Conservation (phyloP, 64 coral and sea anemone species). For the Platygyra sinensis region DNA sequence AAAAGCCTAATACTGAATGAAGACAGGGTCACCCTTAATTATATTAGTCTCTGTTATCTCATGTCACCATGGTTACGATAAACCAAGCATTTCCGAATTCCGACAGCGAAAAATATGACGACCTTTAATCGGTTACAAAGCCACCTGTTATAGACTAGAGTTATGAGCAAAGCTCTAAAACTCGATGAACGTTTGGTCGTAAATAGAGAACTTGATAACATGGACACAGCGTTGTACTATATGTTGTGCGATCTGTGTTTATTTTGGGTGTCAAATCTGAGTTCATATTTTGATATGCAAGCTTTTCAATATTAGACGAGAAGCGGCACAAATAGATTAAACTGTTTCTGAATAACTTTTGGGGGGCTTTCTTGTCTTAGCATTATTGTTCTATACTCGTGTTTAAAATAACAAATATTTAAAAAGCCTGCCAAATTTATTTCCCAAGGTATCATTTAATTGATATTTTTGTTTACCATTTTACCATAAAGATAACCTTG, state of each 20-base stretch:
- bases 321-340: neutral
- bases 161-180: neutral
- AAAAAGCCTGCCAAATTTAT: no score
- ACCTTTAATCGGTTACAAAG: neutral
- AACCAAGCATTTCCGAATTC: conserved; percentile 18
- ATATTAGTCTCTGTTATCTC: conserved; percentile 8
- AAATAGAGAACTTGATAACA: neutral
- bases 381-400: neutral
- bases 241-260: neutral
- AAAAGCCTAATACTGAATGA: neutral
- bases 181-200: neutral
- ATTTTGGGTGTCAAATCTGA: neutral
- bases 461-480: no score
- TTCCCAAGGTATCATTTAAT: no score
- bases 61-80: neutral
- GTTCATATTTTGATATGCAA: neutral
- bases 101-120: neutral
- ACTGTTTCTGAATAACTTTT: neutral
- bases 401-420: no score
- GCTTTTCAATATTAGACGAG: neutral
- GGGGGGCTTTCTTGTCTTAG: neutral
- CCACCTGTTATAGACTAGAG: neutral
- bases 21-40: neutral
- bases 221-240: neutral
- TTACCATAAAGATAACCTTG: no score